Percentiles rank a stretch among this genome's conserved stretches.
Conservation (phyloP, 2,113 vertebrate species). For the Haplochromis burtoni region DNA sequence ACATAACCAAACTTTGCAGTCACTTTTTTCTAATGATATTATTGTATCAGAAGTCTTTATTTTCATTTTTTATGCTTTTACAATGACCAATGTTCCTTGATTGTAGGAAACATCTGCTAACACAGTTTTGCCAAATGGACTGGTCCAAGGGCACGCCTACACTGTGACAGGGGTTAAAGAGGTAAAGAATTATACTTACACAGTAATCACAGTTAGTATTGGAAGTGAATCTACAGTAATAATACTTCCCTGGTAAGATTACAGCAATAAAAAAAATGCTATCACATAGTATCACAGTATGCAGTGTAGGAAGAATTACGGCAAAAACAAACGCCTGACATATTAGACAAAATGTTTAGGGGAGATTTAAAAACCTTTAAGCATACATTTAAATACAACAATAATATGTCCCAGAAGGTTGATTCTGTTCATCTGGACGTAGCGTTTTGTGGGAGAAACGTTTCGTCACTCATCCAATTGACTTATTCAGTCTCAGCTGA, state of each 20-base stretch:
- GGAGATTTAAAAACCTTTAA: neutral
- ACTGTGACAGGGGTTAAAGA: slow-evolving; percentile 76
- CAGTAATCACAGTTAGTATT: neutral
- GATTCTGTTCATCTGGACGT: too few species aligned
- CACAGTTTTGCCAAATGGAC: slow-evolving; percentile 53
- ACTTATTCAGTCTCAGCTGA: too few species aligned
- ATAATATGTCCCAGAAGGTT: too few species aligned
- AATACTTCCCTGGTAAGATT: neutral
- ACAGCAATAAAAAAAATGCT: neutral
- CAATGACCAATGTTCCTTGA: neutral
- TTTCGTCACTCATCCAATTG: too few species aligned
- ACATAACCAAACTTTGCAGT: neutral
- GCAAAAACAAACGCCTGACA: neutral
- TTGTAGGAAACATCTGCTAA: neutral
- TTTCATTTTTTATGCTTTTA: too few species aligned
- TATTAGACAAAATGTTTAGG: neutral
- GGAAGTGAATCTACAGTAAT: neutral
- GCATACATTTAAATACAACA: neutral
- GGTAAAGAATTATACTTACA: slow-evolving; percentile 47
- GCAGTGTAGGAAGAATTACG: neutral
- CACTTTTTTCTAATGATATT: neutral
- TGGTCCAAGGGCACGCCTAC: slow-evolving; percentile 80
- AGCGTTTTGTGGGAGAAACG: too few species aligned
- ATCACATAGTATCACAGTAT: neutral
- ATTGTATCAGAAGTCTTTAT: neutral